Evolutionary conservation across 2,888 invertebrate genomes (phyloP).

Genomic region (Dryomyza anilis): DNA sequence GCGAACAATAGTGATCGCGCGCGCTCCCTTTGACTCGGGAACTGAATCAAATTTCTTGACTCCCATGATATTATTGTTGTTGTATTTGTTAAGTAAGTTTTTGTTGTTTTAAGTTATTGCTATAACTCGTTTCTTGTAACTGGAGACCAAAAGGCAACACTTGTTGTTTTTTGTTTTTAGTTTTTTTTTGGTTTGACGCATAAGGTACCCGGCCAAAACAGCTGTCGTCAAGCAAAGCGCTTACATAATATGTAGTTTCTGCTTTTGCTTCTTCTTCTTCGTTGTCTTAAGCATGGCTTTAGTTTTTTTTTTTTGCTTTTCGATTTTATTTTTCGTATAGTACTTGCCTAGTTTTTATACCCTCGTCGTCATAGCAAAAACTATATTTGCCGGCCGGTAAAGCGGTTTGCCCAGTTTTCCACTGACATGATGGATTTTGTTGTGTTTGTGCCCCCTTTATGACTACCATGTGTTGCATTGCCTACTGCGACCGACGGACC

Average conservation of each 20-base stretch:
- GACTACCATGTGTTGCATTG: not conserved
- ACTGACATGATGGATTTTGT: not conserved
- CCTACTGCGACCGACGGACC: not conserved
- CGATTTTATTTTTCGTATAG: not conserved
- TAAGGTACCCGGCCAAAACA: not conserved
- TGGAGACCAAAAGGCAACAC: not conserved
- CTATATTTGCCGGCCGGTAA: slow-evolving; percentile 32
- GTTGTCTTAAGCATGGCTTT: not conserved
- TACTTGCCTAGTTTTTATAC: not conserved
- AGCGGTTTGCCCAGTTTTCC: slow-evolving; percentile 19
- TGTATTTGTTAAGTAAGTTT: too few species aligned
- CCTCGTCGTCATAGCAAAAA: too few species aligned
- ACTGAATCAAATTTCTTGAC: too few species aligned
- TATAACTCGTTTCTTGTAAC: slow-evolving; percentile 14
- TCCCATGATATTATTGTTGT: too few species aligned
- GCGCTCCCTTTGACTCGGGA: too few species aligned
- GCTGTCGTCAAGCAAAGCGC: slow-evolving; percentile 4
- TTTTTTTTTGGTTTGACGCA: not conserved
- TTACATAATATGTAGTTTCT: not conserved
- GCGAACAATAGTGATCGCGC: too few species aligned
- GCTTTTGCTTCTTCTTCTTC: not conserved
- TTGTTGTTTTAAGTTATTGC: too few species aligned
- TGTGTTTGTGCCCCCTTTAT: not conserved
- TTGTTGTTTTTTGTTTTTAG: not conserved
- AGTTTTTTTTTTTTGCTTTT: not conserved